Base-by-base conservation (phyloP, 2,797 vertebrate genomes). In the Choloepus didactylus region DNA sequence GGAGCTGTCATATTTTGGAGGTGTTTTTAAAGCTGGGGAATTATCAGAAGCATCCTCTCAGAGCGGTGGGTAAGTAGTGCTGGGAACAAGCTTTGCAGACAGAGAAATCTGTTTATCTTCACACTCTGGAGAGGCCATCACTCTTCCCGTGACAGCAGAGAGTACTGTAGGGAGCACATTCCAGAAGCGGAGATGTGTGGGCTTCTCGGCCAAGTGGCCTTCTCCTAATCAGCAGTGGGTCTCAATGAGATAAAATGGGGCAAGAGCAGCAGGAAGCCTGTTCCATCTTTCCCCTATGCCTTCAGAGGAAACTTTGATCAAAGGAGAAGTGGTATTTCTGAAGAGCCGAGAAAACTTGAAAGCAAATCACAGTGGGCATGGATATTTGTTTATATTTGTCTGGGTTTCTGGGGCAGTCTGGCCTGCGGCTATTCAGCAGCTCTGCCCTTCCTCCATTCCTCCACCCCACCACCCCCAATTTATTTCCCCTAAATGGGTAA, bases 21-120 rank as follows among this genome's bases (percentile, higher is more conserved):
- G 70, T 76, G 60, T 93, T 96, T 95, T 92, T 77, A 94, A 88
- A 97, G 89, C 0, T 12, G 67, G 91, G 91, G 67, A 7, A 0
- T 94, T 92, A 44, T 80, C 91, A 94, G 95, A 76, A 94, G 1
- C 14, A 81, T 89, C 69, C 85, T 95, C 87, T 35, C 81, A 96
- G 95, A 84, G 96, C 81, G 93, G 83, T 96, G 93, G 95, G 95
- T 97, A 95, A 94, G 97, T 97, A 94, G 96, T 93, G 97, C 95
- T 97, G 97, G 96, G 96, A 98, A 98, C 92, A 91, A 97, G 96
- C 97, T 96, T 97, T 97, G 97, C 86, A 92, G 95, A 81, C 79
- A 49, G 95, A 93, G 94, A 97, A 96, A 98, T 98, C 98, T 98
- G 98, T 98, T 98, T 98, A 98, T 98, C 98, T 98, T 98, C 97